Conservation (phyloP, 1,140 invertebrate genomes). For the Mizuhopecten yessoensis region DNA sequence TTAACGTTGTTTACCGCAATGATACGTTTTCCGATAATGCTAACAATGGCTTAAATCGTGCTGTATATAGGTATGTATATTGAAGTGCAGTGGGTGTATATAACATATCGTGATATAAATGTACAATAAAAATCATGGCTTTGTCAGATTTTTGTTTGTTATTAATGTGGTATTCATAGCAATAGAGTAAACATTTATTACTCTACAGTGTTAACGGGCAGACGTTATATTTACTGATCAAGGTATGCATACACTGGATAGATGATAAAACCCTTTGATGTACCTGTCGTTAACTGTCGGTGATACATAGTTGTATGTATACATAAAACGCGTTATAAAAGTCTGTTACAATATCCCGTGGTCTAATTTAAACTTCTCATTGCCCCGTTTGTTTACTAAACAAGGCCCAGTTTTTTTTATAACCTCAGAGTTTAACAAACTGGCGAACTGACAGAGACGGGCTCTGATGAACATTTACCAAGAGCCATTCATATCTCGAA, state of each 20-base stretch:
- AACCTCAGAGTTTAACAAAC: background rate
- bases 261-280: background rate
- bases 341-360: background rate
- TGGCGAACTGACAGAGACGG: background rate
- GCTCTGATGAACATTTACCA: background rate
- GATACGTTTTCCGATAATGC: no score
- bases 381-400: slow-evolving; percentile 20
- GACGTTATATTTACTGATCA: background rate
- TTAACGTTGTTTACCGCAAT: no score
- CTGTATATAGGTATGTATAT: no score
- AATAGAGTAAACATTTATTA: no score
- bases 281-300: background rate
- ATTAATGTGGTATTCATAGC: background rate
- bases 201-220: background rate
- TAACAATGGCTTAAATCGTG: no score
- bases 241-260: background rate
- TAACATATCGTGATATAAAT: background rate
- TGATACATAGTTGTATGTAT: slow-evolving; percentile 26
- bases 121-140: background rate
- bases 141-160: background rate
- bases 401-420: background rate
- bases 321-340: background rate
- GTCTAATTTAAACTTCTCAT: slow-evolving; percentile 17
- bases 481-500: background rate
- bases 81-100: no score